A percentile compares a stretch with the other conserved stretches of the same genome.
Conservation (phyloP, 1,140 invertebrate genomes). For the Alviniconcha marisindica region DNA sequence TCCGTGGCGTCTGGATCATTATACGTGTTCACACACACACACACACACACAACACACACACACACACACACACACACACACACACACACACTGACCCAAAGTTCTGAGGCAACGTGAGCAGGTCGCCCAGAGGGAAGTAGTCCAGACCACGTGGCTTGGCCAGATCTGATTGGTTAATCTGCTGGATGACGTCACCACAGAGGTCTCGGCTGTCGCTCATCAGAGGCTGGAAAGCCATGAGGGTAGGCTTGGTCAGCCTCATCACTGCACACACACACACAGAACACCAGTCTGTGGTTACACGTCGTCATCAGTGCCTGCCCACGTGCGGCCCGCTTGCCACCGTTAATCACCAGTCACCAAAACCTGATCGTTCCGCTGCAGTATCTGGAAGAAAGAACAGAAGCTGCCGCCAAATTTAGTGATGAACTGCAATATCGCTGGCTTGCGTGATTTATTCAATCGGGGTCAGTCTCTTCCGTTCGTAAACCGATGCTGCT, state of each 20-base stretch:
- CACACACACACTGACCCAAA: constrained; percentile 84
- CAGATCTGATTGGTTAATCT: constrained; percentile 86
- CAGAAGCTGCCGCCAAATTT: no score
- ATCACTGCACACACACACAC: constrained; percentile 88
- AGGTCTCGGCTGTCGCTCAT: constrained; percentile 91
- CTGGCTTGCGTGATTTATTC: no score
- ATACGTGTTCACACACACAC: no score
- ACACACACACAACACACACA: background rate
- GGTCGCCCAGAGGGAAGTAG: constrained; percentile 89
- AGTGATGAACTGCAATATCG: no score
- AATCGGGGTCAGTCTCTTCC: no score
- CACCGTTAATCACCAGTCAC: background rate
- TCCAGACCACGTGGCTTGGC: constrained; percentile 87
- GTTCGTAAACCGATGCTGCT: no score
- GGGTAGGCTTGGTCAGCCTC: constrained; percentile 91
- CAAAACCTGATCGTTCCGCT: background rate
- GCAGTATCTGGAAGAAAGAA: no score
- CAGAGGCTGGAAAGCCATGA: constrained; percentile 85
- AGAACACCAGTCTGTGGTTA: background rate
- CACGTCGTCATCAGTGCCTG: background rate
- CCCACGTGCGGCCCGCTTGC: background rate
- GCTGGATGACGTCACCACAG: constrained; percentile 86
- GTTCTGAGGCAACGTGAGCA: constrained; percentile 94
- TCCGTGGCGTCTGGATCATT: no score
- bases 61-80: background rate